Evolutionary conservation across 2,888 invertebrate genomes (phyloP).

Genomic region (Lysandra coridon): DNA sequence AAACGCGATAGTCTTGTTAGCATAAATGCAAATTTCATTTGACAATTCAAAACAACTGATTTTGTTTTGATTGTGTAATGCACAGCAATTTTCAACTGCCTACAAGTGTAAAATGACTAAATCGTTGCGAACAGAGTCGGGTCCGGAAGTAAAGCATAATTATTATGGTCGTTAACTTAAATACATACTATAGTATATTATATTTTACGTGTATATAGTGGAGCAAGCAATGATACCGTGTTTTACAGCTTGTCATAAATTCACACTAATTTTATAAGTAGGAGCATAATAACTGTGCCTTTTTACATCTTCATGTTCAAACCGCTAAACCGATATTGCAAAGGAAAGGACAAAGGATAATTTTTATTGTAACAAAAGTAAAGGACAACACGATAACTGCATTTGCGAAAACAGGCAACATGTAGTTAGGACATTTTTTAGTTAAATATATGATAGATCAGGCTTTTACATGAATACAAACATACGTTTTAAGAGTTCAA

Average conservation of each 20-base stretch:
- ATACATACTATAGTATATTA: neutral
- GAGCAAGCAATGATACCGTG: neutral
- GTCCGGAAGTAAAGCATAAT: slow-evolving; percentile 24
- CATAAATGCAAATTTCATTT: slow-evolving; percentile 1
- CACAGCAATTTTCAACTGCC: slow-evolving; percentile 13
- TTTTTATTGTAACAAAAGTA: neutral
- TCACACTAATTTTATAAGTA: neutral
- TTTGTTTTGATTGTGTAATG: slow-evolving; percentile 11
- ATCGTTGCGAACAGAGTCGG: slow-evolving; percentile 18
- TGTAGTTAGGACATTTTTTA: no score
- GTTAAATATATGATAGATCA: neutral
- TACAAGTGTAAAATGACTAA: slow-evolving; percentile 13
- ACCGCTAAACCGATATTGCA: no score
- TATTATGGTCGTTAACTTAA: slow-evolving; percentile 20
- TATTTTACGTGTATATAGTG: neutral
- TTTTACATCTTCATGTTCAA: no score
- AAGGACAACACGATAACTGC: no score
- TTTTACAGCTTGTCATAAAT: neutral
- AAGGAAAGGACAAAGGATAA: neutral
- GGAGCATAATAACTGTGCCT: no score
- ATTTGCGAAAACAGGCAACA: no score
- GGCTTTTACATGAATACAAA: slow-evolving; percentile 1
- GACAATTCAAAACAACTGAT: slow-evolving; percentile 10
- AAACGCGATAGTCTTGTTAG: neutral
- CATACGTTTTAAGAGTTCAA: slow-evolving; percentile 14